Percentiles rank a stretch among this genome's conserved stretches.
These are phyloP conservation scores for Glyptemys insculpta DNA, from an alignment of 2,797 vertebrate genomes.

Conservation along the genomic window DNA sequence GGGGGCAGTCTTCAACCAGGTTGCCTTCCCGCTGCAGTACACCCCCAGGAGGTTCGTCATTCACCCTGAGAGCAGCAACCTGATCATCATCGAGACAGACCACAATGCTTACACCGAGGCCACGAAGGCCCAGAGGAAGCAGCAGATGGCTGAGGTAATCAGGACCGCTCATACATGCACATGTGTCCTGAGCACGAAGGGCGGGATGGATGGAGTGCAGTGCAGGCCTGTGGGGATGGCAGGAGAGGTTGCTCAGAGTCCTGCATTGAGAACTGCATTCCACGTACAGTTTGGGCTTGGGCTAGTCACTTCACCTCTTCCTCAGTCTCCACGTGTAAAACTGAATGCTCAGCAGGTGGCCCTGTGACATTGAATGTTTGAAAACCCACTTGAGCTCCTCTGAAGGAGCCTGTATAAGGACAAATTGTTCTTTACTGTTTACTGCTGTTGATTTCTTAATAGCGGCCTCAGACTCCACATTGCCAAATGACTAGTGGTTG, in stretches of 20 bases:
- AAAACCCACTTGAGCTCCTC: neutral
- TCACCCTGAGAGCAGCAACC: slow-evolving; percentile 96
- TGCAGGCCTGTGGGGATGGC: neutral
- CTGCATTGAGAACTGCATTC: neutral
- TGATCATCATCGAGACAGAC: slow-evolving; percentile 96
- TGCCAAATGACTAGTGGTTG: neutral
- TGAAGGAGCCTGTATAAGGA: neutral
- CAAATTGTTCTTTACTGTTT: neutral
- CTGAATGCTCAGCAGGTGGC: neutral
- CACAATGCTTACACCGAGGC: slow-evolving; percentile 99
- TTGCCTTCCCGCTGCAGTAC: slow-evolving; percentile 96
- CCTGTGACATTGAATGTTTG: neutral
- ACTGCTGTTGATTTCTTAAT: neutral
- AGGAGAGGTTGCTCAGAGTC: neutral
- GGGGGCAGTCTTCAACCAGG: slow-evolving; percentile 98
- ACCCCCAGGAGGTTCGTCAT: slow-evolving; percentile 98
- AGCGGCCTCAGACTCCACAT: neutral
- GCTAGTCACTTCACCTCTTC: neutral
- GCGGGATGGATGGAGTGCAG: neutral
- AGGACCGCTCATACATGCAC: neutral
- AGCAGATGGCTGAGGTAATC: slow-evolving; percentile 98
- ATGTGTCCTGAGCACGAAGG: fast-evolving
- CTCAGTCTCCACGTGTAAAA: neutral
- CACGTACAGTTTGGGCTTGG: neutral
- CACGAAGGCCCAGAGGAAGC: slow-evolving; percentile 98